Evolutionary conservation across 2,797 vertebrate species (phyloP), one percentile per base, ranked within the genome.

Genomic region (Numenius phaeopus): DNA sequence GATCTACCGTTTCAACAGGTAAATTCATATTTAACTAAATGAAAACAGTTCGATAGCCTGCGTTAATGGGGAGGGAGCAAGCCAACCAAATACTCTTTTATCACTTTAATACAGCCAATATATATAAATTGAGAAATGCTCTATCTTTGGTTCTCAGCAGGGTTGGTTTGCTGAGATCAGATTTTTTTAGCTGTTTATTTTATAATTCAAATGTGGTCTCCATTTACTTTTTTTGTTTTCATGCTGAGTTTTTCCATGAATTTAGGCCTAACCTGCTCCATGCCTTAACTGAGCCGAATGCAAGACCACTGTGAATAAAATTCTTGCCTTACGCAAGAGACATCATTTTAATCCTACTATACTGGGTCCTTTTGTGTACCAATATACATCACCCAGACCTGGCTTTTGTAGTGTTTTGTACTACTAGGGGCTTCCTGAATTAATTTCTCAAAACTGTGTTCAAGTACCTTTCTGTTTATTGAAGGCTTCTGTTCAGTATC

Each of bases 1-100:
- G 95, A 99, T 99, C 98, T 99, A 99, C 97, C 98, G 84, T 97
- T 99, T 99, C 92, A 99, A 99, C 97, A 99, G 99, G 99, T 99
- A 98, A 97, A 97, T 88, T 62, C 29, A 75, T 87, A 47, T 81
- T 66, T 70, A 20, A 58, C 62, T 65, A 32, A 57, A 14, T 52
- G 14, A 72, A 67, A 88, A 67, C 46, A 83, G 42, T 62, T 80
- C 12, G 23, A 4, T 17, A 76, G 14, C 22, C n/a, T 76, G 8
- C 5, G 2, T 58, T 69, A 83, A 39, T 1, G 0, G 19, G 23
- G 47, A 64, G 23, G 24, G 24, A 86, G 40, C 10, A 86, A 89
- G 47, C 18, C 22, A 47, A 23, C 44, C 3, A 65, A 66, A 72
- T 57, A 17, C 10, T 64, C 42, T 91, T 85, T 59, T 84, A 54